Percentiles rank a stretch among this genome's conserved stretches.
Evolutionary conservation across 2,797 vertebrate species (phyloP).

Genomic region (Leuciscus waleckii): DNA sequence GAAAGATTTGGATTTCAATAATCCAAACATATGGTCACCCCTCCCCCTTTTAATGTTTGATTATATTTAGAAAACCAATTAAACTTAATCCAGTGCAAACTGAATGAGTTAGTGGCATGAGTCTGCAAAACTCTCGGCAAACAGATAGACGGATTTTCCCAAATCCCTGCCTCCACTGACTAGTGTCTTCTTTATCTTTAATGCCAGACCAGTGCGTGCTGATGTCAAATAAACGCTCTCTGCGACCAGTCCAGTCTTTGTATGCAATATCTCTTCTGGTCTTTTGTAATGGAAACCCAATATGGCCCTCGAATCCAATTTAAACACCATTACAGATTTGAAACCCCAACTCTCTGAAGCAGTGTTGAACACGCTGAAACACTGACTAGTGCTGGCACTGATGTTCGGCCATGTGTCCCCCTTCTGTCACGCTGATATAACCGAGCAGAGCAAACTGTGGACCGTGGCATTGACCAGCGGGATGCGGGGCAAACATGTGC

Average conservation of each 20-base stretch:
- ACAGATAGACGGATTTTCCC: conserved; percentile 23
- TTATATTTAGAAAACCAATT: conserved; percentile 65
- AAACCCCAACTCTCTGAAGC: conserved; percentile 19
- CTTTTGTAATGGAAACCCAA: conserved; percentile 19
- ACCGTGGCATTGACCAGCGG: conserved; percentile 46
- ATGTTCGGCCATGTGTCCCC: conserved; percentile 53
- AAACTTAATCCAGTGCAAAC: conserved; percentile 48
- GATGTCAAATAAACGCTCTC: conserved; percentile 10
- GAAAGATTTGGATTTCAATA: conserved; percentile 59
- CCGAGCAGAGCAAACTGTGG: conserved; percentile 44
- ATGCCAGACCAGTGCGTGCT: background rate
- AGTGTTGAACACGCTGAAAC: conserved; percentile 14
- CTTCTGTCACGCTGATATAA: conserved; percentile 53
- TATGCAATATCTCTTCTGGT: background rate
- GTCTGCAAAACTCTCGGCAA: conserved; percentile 21
- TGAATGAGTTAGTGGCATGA: conserved; percentile 39
- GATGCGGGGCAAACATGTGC: conserved; percentile 38
- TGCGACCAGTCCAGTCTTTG: background rate
- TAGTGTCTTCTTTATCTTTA: conserved; percentile 25
- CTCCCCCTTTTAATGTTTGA: conserved; percentile 41
- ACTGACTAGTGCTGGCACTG: conserved; percentile 45
- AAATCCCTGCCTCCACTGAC: background rate
- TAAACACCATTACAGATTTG: conserved; percentile 29
- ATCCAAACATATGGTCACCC: conserved; percentile 52
- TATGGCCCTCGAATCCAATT: conserved; percentile 13